phyloP scores from a whole-genome alignment of 1,140 invertebrate species.

The Danaus plexippus region DNA sequence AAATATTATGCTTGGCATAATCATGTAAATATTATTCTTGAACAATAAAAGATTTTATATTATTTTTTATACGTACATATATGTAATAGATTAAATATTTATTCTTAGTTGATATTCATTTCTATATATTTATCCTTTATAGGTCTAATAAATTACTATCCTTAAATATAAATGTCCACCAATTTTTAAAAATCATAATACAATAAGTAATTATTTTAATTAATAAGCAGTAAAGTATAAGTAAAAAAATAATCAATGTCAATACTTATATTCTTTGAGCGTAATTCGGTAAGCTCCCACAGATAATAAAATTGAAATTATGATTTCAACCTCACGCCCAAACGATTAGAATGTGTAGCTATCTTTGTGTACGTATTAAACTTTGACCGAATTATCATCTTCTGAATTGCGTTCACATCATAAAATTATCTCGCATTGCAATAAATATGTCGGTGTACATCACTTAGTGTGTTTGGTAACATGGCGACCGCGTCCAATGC shows the following conservation, averaged over 20 bases:
- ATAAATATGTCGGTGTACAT: constrained; percentile 54
- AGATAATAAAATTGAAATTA: constrained; percentile 59
- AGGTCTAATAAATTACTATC: too few species aligned
- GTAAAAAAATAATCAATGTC: too few species aligned
- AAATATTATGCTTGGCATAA: constrained; percentile 1
- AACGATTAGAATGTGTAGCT: constrained; percentile 45
- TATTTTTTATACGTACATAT: too few species aligned
- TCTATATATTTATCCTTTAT: too few species aligned
- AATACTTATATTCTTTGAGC: too few species aligned
- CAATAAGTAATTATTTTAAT: too few species aligned
- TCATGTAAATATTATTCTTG: constrained; percentile 4
- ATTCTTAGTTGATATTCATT: too few species aligned
- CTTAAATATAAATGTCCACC: too few species aligned
- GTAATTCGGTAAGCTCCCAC: not conserved
- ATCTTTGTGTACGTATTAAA: constrained; percentile 69
- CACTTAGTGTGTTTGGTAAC: constrained; percentile 54
- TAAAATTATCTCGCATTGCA: constrained; percentile 63
- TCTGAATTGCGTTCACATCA: constrained; percentile 56
- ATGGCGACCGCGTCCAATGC: constrained; percentile 49
- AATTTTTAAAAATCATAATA: too few species aligned
- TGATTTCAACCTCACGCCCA: constrained; percentile 45
- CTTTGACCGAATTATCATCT: constrained; percentile 66
- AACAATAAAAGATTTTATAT: not conserved
- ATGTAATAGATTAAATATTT: too few species aligned
- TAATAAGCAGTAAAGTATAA: too few species aligned